A percentile compares a stretch with the other conserved stretches of the same genome.
These are phyloP conservation scores for Netelia inedita DNA, from an alignment of 2,888 invertebrate genomes.

Conservation along the genomic window DNA sequence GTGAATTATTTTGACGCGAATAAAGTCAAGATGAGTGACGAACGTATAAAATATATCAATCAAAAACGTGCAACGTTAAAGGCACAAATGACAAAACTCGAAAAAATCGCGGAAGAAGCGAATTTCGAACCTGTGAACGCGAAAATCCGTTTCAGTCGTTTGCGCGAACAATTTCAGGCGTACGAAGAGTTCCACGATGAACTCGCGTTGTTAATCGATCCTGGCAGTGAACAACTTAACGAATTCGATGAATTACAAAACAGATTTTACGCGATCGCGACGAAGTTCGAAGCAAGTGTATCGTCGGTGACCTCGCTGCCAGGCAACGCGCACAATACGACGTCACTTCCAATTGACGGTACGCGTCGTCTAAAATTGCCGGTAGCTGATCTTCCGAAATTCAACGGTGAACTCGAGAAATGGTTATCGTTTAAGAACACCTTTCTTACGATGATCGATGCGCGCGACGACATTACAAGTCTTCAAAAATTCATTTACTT, in stretches of 20 bases:
- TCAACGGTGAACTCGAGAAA: conserved; percentile 46
- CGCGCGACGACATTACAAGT: conserved; percentile 51
- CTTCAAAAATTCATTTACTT: conserved; percentile 56
- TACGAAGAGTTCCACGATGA: conserved; percentile 53
- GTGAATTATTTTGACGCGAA: no score
- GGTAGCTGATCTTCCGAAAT: conserved; percentile 45
- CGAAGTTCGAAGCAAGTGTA: background rate
- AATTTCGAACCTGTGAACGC: conserved; percentile 30
- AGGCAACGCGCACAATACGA: conserved; percentile 8
- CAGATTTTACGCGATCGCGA: conserved; percentile 50
- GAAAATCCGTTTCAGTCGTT: conserved; percentile 35
- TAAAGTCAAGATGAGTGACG: no score
- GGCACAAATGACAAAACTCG: conserved; percentile 48
- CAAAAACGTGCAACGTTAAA: conserved; percentile 58
- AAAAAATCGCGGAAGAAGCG: conserved; percentile 44
- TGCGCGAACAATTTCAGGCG: conserved; percentile 43
- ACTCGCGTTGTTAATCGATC: conserved; percentile 49
- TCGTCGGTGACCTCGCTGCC: background rate
- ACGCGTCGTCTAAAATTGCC: conserved; percentile 55
- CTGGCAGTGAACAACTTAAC: conserved; percentile 18
- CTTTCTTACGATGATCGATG: conserved; percentile 56
- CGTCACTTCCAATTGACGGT: conserved; percentile 19
- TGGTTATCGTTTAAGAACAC: conserved; percentile 68
- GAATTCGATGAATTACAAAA: conserved; percentile 46
- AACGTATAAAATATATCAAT: conserved; percentile 54